Evolutionary conservation across 2,113 vertebrate genomes (phyloP).

Genomic region (Xiphophorus maculatus): DNA sequence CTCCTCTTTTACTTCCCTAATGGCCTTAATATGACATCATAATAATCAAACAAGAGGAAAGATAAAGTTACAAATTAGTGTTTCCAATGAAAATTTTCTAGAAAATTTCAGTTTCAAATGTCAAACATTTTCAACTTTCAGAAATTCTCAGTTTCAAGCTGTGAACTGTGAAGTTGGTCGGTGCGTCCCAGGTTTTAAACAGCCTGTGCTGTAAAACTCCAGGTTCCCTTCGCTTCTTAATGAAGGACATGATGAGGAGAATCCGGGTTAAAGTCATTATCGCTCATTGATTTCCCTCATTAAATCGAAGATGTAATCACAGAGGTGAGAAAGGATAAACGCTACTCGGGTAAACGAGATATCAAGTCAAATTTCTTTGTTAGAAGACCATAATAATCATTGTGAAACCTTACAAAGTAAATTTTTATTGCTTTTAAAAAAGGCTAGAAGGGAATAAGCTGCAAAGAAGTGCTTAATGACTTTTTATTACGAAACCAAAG

Average conservation of each 20-base stretch:
- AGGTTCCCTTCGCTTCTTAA: slow-evolving; percentile 18
- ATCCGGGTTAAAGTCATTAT: slow-evolving; percentile 43
- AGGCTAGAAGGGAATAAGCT: neutral
- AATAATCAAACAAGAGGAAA: too few relatives aligned
- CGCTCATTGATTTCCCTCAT: slow-evolving; percentile 33
- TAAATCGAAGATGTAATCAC: slow-evolving; percentile 35
- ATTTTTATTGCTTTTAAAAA: neutral
- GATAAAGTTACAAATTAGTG: too few relatives aligned
- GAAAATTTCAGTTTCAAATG: too few relatives aligned
- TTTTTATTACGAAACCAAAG: neutral
- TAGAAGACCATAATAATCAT: neutral
- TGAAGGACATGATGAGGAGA: slow-evolving; percentile 27
- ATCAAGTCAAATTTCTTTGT: neutral
- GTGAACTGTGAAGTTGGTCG: too few relatives aligned
- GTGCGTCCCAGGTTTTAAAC: too few relatives aligned
- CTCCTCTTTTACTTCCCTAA: too few relatives aligned
- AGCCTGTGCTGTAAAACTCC: too few relatives aligned
- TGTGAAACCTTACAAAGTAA: neutral
- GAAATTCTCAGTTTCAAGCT: too few relatives aligned
- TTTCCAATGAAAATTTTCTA: too few relatives aligned
- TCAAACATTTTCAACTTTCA: too few relatives aligned
- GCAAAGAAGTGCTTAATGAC: neutral
- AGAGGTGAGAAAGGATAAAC: slow-evolving; percentile 5
- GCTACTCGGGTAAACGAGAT: neutral
- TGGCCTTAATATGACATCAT: too few relatives aligned